These are phyloP conservation scores for Dinoponera quadriceps DNA, from an alignment of 1,140 invertebrate species.

Conservation along the genomic window DNA sequence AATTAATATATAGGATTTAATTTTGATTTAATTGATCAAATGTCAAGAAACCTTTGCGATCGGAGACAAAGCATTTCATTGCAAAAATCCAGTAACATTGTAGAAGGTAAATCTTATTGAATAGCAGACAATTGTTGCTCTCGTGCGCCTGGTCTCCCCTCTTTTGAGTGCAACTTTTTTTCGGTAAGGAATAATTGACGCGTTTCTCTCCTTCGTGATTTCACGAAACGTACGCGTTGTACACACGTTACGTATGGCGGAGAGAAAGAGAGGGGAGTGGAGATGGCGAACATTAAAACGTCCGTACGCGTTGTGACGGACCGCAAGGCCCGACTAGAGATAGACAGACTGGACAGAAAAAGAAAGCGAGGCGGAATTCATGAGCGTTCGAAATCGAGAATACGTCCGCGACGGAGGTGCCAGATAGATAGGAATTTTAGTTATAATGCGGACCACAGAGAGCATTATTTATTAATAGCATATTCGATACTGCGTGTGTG, in stretches of 20 bases:
- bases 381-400: constrained; percentile 42
- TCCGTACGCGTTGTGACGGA: constrained; percentile 35
- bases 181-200: constrained; percentile 48
- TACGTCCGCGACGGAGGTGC: constrained; percentile 28
- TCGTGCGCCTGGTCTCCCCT: neutral
- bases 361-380: constrained; percentile 36
- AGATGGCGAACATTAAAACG: constrained; percentile 16
- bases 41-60: neutral
- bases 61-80: neutral
- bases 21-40: too few relatives aligned
- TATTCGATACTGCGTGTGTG: constrained; percentile 50
- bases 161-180: constrained; percentile 24
- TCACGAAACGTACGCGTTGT: constrained; percentile 27
- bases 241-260: neutral
- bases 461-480: constrained; percentile 76
- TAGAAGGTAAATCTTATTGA: constrained; percentile 1
- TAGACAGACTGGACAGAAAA: neutral
- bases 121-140: neutral
- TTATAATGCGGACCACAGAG: constrained; percentile 70
- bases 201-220: constrained; percentile 45
- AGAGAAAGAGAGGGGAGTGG: too few relatives aligned
- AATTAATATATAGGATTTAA: too few relatives aligned
- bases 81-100: neutral
- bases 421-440: constrained; percentile 58
- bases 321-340: constrained; percentile 29